Evolutionary conservation across 2,797 vertebrate species (phyloP).

Genomic region (Halcyon leucocephala): DNA sequence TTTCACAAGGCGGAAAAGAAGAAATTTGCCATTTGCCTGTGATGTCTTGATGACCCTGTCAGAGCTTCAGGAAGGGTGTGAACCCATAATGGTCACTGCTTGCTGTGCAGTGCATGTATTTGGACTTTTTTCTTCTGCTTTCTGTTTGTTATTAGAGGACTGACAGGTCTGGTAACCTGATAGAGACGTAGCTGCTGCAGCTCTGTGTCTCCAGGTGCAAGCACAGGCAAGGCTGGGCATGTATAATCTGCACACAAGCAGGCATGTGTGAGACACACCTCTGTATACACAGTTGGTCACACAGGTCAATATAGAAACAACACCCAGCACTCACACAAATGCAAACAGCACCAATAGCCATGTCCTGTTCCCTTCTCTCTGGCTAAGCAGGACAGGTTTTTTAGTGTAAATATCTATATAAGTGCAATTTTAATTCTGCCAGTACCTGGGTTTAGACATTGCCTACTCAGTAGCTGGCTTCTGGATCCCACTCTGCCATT

Average conservation of each 20-base stretch:
- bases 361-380: background rate
- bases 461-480: background rate
- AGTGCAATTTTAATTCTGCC: background rate
- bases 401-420: background rate
- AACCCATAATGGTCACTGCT: background rate
- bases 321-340: background rate
- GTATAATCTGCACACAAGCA: background rate
- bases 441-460: background rate
- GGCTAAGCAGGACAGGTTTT: background rate
- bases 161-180: background rate
- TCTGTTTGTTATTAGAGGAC: background rate
- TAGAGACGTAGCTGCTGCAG: background rate
- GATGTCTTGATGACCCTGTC: background rate
- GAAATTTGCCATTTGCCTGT: background rate
- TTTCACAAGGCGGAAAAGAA: background rate
- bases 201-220: background rate
- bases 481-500: background rate
- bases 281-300: background rate
- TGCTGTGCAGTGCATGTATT: background rate
- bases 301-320: background rate
- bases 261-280: background rate
- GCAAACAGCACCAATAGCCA: too few relatives aligned
- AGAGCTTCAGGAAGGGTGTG: background rate
- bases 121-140: background rate
- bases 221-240: accelerated